These are phyloP conservation scores for Magallana angulata DNA, from an alignment of 1,140 invertebrate genomes.

Conservation along the genomic window DNA sequence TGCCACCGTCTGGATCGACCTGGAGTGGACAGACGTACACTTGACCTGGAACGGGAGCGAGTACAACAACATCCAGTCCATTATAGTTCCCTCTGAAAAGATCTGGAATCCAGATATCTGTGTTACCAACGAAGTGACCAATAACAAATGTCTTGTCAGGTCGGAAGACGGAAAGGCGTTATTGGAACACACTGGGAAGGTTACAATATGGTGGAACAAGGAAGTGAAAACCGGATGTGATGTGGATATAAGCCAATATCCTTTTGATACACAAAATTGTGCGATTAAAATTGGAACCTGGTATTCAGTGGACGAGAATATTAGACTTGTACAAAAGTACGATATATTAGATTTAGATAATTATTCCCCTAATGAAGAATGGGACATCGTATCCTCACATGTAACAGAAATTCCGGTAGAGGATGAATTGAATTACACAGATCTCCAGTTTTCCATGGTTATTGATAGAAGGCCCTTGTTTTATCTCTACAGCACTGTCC, in stretches of 20 bases:
- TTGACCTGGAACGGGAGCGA: conserved; percentile 4
- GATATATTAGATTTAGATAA: conserved; percentile 10
- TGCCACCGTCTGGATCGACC: conserved; percentile 30
- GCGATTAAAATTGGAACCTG: conserved; percentile 40
- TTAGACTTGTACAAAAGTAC: neutral
- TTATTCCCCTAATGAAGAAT: conserved; percentile 38
- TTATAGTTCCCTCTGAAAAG: conserved; percentile 37
- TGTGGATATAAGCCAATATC: conserved; percentile 40
- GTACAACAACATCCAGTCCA: neutral
- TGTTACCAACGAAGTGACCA: conserved; percentile 32
- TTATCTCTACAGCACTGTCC: conserved; percentile 49
- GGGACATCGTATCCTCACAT: conserved; percentile 26
- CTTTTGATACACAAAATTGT: conserved; percentile 48
- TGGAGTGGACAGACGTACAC: conserved; percentile 26
- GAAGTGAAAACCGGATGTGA: conserved; percentile 22
- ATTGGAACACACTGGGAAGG: neutral
- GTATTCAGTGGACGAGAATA: conserved; percentile 40
- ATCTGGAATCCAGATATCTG: conserved; percentile 43
- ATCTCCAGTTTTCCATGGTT: conserved; percentile 31
- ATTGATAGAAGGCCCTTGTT: conserved; percentile 53
- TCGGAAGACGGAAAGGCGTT: neutral
- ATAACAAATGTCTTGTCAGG: conserved; percentile 24
- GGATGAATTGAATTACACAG: conserved; percentile 23
- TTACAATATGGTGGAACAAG: neutral
- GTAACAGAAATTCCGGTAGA: neutral